Conservation (phyloP, 2,888 invertebrate species). For the Microchrysa polita region DNA sequence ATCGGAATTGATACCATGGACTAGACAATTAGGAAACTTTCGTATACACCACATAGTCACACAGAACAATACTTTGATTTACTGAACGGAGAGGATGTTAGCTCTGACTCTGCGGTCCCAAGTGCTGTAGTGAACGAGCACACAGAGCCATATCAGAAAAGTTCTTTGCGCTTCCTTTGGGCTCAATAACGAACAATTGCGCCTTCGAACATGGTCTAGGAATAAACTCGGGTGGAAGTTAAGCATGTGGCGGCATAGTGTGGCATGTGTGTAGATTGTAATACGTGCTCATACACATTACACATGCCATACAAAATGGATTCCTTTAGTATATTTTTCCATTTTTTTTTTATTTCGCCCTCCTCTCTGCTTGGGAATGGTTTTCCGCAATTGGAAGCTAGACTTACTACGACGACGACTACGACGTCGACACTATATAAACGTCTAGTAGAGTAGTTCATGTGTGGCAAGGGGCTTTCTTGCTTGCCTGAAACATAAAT, state of each 20-base stretch:
- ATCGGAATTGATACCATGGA: background rate
- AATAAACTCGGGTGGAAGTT: too few species aligned
- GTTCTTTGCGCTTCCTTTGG: background rate
- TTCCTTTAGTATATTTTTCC: too few species aligned
- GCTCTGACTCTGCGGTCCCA: background rate
- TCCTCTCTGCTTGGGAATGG: background rate
- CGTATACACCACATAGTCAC: too few species aligned
- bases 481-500: conserved; percentile 26
- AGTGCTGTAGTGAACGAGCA: too few species aligned
- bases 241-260: too few species aligned
- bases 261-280: too few species aligned
- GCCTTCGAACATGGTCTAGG: background rate
- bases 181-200: background rate
- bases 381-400: background rate
- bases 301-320: too few species aligned
- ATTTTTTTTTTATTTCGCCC: conserved; percentile 1
- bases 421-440: conserved; percentile 1
- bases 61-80: conserved; percentile 5
- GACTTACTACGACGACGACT: background rate
- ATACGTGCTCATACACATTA: too few species aligned
- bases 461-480: background rate
- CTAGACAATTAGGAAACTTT: conserved; percentile 3
- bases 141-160: background rate
- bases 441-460: background rate
- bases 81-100: background rate